Evolutionary conservation across 2,113 vertebrate species (phyloP).

Genomic region (Hassar affinis): DNA sequence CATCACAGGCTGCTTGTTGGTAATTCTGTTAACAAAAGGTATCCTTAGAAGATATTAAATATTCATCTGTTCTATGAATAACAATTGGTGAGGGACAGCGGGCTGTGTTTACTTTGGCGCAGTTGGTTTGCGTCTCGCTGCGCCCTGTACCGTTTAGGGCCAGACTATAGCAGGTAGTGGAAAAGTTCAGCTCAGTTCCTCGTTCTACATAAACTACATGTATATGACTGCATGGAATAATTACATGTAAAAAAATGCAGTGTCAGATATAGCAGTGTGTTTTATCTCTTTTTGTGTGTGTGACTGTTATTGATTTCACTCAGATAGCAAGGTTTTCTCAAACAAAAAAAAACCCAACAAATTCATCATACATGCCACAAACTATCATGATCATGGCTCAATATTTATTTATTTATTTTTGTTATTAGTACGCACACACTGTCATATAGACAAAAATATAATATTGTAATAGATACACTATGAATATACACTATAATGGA

Average conservation of each 20-base stretch:
- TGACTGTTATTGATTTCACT: not conserved
- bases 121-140: slow-evolving; percentile 37
- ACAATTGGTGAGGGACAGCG: slow-evolving; percentile 67
- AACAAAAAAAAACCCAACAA: not conserved
- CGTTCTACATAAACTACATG: slow-evolving; percentile 1
- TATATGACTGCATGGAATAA: slow-evolving; percentile 24
- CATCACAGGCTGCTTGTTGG: slow-evolving; percentile 72
- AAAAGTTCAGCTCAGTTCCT: slow-evolving; percentile 32
- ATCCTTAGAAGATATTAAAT: slow-evolving; percentile 63
- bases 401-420: not conserved
- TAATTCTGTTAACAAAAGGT: slow-evolving; percentile 79
- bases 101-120: slow-evolving; percentile 56
- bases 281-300: not conserved
- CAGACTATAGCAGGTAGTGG: not conserved
- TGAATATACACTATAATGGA: not conserved
- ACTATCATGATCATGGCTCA: not conserved
- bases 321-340: not conserved
- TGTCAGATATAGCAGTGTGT: not conserved
- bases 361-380: not conserved
- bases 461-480: not conserved
- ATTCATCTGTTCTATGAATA: slow-evolving; percentile 73
- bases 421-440: not conserved
- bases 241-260: not conserved
- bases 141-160: slow-evolving; percentile 19
- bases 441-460: not conserved